Evolutionary conservation across 2,797 vertebrate genomes (phyloP).

Genomic region (Amblyopsis hoosieri): DNA sequence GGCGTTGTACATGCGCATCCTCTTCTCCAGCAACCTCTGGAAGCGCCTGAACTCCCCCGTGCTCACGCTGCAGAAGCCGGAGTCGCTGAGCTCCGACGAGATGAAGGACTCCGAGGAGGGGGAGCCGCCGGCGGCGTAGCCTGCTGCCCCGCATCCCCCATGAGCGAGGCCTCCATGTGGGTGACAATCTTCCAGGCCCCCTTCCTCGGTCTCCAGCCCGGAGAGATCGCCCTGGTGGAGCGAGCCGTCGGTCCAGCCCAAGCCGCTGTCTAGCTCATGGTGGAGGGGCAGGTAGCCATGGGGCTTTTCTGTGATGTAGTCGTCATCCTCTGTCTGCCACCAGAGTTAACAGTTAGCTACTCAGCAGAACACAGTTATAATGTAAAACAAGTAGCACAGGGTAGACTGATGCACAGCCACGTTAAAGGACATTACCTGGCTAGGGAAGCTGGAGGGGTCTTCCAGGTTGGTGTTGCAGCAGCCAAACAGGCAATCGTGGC

Average conservation of each 20-base stretch:
- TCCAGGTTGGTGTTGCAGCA: slow-evolving; percentile 77
- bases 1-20: slow-evolving; percentile 77
- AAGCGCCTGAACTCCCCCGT: slow-evolving; percentile 79
- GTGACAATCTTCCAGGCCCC: slow-evolving; percentile 76
- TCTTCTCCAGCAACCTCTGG: slow-evolving; percentile 79
- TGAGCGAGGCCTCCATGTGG: slow-evolving; percentile 53
- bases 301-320: slow-evolving; percentile 71
- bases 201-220: slow-evolving; percentile 76
- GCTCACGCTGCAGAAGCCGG: slow-evolving; percentile 79
- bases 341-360: slow-evolving; percentile 11
- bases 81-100: slow-evolving; percentile 78
- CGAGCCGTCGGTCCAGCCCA: slow-evolving; percentile 79
- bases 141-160: slow-evolving; percentile 39
- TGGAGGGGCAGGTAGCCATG: slow-evolving; percentile 72
- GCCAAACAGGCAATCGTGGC: slow-evolving; percentile 76
- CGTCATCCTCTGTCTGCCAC: slow-evolving; percentile 76
- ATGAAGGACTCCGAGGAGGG: slow-evolving; percentile 77
- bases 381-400: background rate
- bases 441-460: slow-evolving; percentile 73
- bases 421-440: slow-evolving; percentile 67
- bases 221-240: slow-evolving; percentile 80
- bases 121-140: slow-evolving; percentile 62
- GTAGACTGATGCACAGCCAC: background rate
- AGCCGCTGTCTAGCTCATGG: slow-evolving; percentile 78
- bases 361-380: slow-evolving; percentile 7